Conservation (phyloP, 2,113 vertebrate genomes). For the Pedionomus torquatus region DNA sequence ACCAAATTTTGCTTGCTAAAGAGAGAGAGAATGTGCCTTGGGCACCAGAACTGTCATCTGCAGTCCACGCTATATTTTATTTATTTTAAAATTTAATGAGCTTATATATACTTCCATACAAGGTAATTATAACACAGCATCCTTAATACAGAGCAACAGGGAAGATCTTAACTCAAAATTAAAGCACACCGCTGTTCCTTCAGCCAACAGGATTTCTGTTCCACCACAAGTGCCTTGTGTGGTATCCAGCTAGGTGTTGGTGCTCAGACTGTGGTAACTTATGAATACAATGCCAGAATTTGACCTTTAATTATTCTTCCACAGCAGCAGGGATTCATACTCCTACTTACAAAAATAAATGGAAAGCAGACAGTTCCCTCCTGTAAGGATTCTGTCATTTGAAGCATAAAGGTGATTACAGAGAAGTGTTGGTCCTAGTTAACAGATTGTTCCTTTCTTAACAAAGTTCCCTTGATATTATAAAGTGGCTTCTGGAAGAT, state of each 20-base stretch:
- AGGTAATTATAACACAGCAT: not conserved
- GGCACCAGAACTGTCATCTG: not conserved
- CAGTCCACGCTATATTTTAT: not conserved
- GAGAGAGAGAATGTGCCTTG: not conserved
- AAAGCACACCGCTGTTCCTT: not conserved
- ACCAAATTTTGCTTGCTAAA: not conserved
- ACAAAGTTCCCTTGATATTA: not conserved
- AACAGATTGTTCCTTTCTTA: not conserved
- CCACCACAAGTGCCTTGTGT: not conserved
- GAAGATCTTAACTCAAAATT: not conserved
- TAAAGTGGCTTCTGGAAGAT: not conserved
- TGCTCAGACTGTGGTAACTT: not conserved
- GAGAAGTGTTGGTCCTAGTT: not conserved
- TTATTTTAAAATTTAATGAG: not conserved
- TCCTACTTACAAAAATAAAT: not conserved
- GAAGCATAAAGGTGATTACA: not conserved
- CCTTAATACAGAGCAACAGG: not conserved
- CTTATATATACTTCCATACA: not conserved
- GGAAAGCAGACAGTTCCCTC: not conserved
- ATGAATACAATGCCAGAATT: not conserved
- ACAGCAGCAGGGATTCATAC: not conserved
- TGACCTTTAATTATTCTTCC: constrained; percentile 40
- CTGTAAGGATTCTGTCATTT: not conserved
- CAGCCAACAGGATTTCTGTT: not conserved
- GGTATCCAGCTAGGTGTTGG: not conserved